Evolutionary conservation across 1,140 invertebrate genomes (phyloP), one percentile per base, ranked within the genome.

Genomic region (Lepidurus couesii): DNA sequence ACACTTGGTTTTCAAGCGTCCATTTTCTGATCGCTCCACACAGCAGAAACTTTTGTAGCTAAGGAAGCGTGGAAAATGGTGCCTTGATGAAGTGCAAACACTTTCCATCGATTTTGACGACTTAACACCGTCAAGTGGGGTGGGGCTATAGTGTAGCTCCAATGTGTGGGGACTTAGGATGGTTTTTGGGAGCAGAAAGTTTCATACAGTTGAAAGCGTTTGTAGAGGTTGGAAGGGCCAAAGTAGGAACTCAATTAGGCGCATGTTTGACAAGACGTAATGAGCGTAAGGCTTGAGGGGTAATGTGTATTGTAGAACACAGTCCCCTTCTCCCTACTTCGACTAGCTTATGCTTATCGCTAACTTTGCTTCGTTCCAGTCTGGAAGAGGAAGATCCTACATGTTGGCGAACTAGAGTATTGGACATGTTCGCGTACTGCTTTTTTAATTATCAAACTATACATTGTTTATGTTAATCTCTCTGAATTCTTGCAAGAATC

Each of bases 71-170:
- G 53, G 53, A 16, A 65, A 65, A 65, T 65, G 53, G 53, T 13
- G 3, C 53, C 53, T 65, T 65, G 53, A 65, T 65, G 53, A 65
- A 65, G 53, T 65, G 53, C 53, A 65, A 65, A 65, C 53, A 65
- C 53, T 65, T 65, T 65, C 53, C 53, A 65, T 65, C 53, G 53
- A 65, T 65, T 65, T 65, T 65, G 53, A 65, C 53, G 53, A 65
- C 53, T 65, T 65, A 65, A 16, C 53, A 65, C 53, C 21, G 53
- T 65, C 53, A 65, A 65, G 53, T 65, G 53, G 53, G 53, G 53
- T 65, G 53, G 53, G 21, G 53, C 53, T 65, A 65, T 65, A 65
- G 21, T 65, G 53, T 65, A 21, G 53, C 53, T 65, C 53, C 34
- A 4, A 21, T 65, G 53, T 65, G 53, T 21, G 53, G 53, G 21